phyloP scores from a whole-genome alignment of 1,140 invertebrate species.

The Mactra quadrangularis region DNA sequence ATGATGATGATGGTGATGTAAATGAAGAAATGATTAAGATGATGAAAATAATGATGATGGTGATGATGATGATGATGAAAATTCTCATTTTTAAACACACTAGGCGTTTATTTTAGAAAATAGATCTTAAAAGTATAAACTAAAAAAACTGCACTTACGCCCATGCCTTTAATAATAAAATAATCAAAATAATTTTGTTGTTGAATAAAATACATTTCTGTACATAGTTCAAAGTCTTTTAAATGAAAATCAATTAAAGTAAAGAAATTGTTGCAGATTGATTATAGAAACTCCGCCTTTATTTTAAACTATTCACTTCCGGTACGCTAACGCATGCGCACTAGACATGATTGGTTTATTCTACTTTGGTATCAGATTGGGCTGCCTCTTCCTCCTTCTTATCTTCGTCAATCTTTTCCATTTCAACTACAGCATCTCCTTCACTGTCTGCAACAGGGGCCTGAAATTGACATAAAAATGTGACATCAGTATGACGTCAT shows the following conservation, averaged over 20 bases:
- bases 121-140: background rate
- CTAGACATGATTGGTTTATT: background rate
- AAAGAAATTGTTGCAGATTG: too few species aligned
- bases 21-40: background rate
- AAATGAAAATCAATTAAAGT: too few species aligned
- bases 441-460: slow-evolving; percentile 20
- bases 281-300: too few species aligned
- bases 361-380: slow-evolving; percentile 25
- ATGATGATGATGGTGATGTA: background rate
- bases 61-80: slow-evolving; percentile 20
- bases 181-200: too few species aligned
- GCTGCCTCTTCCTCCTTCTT: slow-evolving; percentile 54
- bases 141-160: too few species aligned
- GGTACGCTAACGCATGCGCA: too few species aligned
- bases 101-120: background rate
- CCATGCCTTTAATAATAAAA: too few species aligned
- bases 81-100: background rate
- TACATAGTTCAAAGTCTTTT: too few species aligned
- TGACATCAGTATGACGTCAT: too few species aligned
- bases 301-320: too few species aligned
- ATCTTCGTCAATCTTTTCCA: slow-evolving; percentile 58
- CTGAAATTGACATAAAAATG: slow-evolving; percentile 28
- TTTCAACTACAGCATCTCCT: slow-evolving; percentile 54
- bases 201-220: too few species aligned
- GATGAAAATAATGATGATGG: slow-evolving; percentile 40